phyloP scores from a whole-genome alignment of 1,140 invertebrate species.

The Diorhabda sublineata region DNA sequence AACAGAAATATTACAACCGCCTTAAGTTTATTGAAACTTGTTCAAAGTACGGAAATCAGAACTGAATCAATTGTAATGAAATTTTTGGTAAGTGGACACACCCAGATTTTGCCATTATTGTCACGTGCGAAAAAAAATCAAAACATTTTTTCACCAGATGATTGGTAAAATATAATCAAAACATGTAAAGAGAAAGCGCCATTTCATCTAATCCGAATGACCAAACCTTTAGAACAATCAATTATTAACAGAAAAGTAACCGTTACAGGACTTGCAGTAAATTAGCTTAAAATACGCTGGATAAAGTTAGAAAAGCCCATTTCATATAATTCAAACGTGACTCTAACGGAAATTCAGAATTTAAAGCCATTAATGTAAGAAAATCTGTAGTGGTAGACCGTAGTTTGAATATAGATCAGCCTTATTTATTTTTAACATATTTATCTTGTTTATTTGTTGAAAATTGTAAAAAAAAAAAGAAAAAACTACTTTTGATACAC shows the following conservation, averaged over 20 bases:
- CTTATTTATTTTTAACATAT: too few relatives aligned
- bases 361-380: too few relatives aligned
- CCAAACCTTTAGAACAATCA: background rate
- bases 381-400: too few relatives aligned
- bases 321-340: too few relatives aligned
- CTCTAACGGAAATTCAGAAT: too few relatives aligned
- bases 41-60: slow-evolving; percentile 1
- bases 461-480: too few relatives aligned
- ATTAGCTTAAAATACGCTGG: too few relatives aligned
- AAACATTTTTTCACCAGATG: slow-evolving; percentile 1
- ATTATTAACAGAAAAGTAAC: background rate
- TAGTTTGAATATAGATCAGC: too few relatives aligned
- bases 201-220: background rate
- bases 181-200: slow-evolving; percentile 1
- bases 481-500: too few relatives aligned
- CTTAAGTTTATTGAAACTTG: slow-evolving; percentile 5
- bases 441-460: too few relatives aligned
- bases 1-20: background rate
- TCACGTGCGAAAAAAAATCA: slow-evolving; percentile 4
- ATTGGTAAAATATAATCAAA: slow-evolving; percentile 1
- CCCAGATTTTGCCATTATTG: background rate
- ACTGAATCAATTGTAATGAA: background rate
- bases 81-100: slow-evolving; percentile 3
- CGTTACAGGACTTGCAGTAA: too few relatives aligned
- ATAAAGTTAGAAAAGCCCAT: background rate